These are phyloP conservation scores for Leptoteleia sp. DNA, from an alignment of 1,140 invertebrate species.

Conservation along the genomic window DNA sequence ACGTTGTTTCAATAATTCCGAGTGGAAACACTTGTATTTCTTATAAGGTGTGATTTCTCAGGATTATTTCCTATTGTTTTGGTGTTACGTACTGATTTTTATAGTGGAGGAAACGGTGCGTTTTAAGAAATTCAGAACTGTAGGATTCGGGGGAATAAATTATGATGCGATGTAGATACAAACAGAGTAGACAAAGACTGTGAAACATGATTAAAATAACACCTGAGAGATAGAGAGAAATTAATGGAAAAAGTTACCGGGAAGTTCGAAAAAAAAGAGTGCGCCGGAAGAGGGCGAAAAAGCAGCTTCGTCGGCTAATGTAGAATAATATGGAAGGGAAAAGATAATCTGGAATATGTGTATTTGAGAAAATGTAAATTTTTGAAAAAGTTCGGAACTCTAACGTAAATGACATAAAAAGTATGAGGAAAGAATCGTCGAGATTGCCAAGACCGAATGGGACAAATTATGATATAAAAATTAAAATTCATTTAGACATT, in stretches of 20 bases:
- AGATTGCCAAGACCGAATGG: conserved; percentile 15
- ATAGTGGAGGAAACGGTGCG: conserved; percentile 9
- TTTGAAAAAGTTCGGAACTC: conserved; percentile 24
- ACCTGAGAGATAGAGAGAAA: conserved; percentile 45
- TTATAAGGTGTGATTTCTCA: conserved; percentile 1
- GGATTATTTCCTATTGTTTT: too few species aligned
- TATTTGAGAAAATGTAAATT: too few species aligned
- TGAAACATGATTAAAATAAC: conserved; percentile 54
- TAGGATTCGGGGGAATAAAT: conserved; percentile 16
- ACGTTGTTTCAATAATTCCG: too few species aligned
- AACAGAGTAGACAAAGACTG: conserved; percentile 41
- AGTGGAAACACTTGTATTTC: neutral
- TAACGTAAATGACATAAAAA: conserved; percentile 24
- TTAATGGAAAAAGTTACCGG: conserved; percentile 56
- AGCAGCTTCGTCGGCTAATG: conserved; percentile 23
- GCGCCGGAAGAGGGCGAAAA: conserved; percentile 27
- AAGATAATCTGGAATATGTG: conserved; percentile 22
- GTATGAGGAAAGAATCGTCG: neutral
- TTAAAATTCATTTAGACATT: conserved; percentile 15
- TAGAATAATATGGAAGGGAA: conserved; percentile 25
- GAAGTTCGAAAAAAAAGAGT: conserved; percentile 35
- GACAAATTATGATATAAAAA: conserved; percentile 12
- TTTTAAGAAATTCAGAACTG: conserved; percentile 19
- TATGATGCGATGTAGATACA: conserved; percentile 28
- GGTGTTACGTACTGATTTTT: conserved; percentile 25